Evolutionary conservation across 2,888 invertebrate genomes (phyloP).

Genomic region (Morpho deidamia): DNA sequence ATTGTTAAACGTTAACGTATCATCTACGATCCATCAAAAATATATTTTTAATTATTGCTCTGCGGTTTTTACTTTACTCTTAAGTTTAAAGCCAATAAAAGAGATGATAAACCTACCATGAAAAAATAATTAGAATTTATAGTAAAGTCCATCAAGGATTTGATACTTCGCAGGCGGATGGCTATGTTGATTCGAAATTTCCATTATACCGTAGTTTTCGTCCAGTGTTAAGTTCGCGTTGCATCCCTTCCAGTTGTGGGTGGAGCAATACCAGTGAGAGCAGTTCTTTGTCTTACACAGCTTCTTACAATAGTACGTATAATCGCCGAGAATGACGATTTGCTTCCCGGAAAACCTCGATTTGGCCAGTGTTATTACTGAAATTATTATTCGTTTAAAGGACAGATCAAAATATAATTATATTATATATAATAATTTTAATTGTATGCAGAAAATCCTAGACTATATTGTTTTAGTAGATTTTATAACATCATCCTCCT

Average conservation of each 20-base stretch:
- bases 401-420: too few species aligned
- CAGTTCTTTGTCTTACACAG: slow-evolving; percentile 51
- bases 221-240: slow-evolving; percentile 55
- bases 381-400: slow-evolving; percentile 7
- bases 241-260: slow-evolving; percentile 61
- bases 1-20: too few species aligned
- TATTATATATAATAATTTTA: too few species aligned
- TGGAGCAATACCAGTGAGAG: slow-evolving; percentile 64
- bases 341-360: slow-evolving; percentile 59
- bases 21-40: too few species aligned
- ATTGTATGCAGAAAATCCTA: too few species aligned
- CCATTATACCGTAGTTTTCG: slow-evolving; percentile 46
- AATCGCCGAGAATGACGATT: slow-evolving; percentile 54
- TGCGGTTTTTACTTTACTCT: too few species aligned
- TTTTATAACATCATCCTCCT: too few species aligned
- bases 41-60: too few species aligned
- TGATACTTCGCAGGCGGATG: slow-evolving; percentile 56
- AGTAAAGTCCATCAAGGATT: slow-evolving; percentile 45
- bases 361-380: slow-evolving; percentile 40
- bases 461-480: too few species aligned
- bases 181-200: slow-evolving; percentile 44
- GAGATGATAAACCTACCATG: too few species aligned
- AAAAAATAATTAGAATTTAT: slow-evolving; percentile 4
- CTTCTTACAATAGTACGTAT: slow-evolving; percentile 63
- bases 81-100: too few species aligned